These are phyloP conservation scores for Dissostichus mawsoni DNA, from an alignment of 2,113 vertebrate species.

Conservation along the genomic window DNA sequence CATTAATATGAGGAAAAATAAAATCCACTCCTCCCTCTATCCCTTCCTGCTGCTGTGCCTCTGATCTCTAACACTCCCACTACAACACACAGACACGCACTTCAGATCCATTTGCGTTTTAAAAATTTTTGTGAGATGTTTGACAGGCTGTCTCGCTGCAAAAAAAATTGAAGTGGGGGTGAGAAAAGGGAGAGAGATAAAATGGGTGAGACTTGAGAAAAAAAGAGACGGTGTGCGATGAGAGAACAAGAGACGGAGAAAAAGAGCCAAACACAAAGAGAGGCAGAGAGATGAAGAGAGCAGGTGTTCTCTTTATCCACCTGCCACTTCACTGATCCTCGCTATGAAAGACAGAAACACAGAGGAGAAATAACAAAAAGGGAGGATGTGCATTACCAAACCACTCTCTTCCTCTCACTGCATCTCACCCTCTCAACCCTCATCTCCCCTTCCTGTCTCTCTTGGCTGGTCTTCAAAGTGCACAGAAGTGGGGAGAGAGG, in stretches of 20 bases:
- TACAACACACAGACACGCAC: conserved; percentile 44
- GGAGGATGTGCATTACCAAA: conserved; percentile 69
- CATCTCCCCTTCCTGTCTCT: conserved; percentile 32
- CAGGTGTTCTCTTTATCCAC: conserved; percentile 82
- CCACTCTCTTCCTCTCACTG: conserved; percentile 56
- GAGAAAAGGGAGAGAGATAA: conserved; percentile 45
- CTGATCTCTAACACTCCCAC: conserved; percentile 71
- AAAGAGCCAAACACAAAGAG: conserved; percentile 29
- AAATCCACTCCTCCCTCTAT: conserved; percentile 55
- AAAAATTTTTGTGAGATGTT: conserved; percentile 52
- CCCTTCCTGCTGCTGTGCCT: conserved; percentile 53
- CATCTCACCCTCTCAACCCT: conserved; percentile 38
- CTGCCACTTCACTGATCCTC: conserved; percentile 81
- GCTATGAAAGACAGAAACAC: conserved; percentile 66
- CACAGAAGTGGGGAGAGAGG: neutral
- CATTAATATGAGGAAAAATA: conserved; percentile 74
- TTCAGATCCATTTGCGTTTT: conserved; percentile 72
- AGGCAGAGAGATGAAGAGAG: conserved; percentile 71
- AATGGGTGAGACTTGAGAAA: conserved; percentile 65
- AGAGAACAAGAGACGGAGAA: conserved; percentile 50
- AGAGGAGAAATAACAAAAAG: conserved; percentile 63
- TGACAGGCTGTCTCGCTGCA: conserved; percentile 69
- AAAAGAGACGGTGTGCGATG: conserved; percentile 26
- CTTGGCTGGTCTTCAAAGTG: conserved; percentile 45
- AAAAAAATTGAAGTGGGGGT: conserved; percentile 57